These are phyloP conservation scores for Coelinius sp. DNA, from an alignment of 2,888 invertebrate species.

Conservation along the genomic window DNA sequence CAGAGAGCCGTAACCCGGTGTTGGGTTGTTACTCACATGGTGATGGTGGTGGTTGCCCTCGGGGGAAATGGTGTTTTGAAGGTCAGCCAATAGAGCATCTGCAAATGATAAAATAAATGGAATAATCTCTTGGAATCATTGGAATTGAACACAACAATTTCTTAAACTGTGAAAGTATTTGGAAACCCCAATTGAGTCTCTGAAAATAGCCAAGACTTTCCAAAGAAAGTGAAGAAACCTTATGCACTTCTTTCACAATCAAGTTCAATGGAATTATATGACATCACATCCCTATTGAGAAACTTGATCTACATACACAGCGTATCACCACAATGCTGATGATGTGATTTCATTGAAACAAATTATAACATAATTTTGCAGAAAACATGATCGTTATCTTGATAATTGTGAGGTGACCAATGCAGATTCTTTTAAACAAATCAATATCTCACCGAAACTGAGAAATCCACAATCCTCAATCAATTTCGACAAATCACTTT, in stretches of 20 bases:
- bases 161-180: neutral
- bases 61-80: conserved; percentile 92
- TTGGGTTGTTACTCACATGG: conserved; percentile 71
- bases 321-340: neutral
- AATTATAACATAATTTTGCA: neutral
- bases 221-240: neutral
- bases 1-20: conserved; percentile 84
- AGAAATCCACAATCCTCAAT: neutral
- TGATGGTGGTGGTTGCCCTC: conserved; percentile 70
- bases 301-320: neutral
- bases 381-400: too few relatives aligned
- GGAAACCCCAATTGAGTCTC: too few relatives aligned
- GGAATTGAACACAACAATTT: neutral
- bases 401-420: neutral
- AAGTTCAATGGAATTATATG: conserved; percentile 7
- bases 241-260: neutral
- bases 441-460: neutral
- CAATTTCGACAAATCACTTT: neutral
- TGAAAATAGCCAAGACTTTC: neutral
- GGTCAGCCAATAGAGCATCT: conserved; percentile 96
- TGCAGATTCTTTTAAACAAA: neutral
- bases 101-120: conserved; percentile 69
- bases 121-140: neutral
- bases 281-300: neutral
- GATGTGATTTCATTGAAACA: neutral